These are phyloP conservation scores for Pardosa pseudoannulata DNA, from an alignment of 2,888 invertebrate species.

Conservation along the genomic window DNA sequence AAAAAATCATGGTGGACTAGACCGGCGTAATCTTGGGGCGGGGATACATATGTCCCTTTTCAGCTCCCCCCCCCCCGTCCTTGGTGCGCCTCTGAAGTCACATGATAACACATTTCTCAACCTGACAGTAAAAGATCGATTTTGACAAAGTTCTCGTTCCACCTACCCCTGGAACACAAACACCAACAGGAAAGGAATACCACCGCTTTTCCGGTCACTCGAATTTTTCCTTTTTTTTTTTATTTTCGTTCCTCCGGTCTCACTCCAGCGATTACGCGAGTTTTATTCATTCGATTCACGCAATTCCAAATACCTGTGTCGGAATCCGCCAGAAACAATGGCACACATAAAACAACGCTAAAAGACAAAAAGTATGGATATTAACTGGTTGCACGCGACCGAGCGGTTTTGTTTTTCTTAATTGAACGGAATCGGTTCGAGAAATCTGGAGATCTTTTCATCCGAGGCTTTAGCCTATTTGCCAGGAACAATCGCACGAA, in stretches of 20 bases:
- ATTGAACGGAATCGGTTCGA: background rate
- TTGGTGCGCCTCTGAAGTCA: too few species aligned
- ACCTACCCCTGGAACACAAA: too few species aligned
- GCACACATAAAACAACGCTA: too few species aligned
- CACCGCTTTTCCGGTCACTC: background rate
- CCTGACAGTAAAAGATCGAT: too few species aligned
- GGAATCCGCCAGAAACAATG: background rate
- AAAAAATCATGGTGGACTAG: too few species aligned
- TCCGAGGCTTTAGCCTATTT: conserved; percentile 3
- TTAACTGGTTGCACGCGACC: background rate
- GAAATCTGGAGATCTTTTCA: background rate
- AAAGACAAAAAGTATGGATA: background rate
- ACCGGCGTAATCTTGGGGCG: too few species aligned
- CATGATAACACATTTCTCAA: too few species aligned
- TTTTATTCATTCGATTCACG: background rate
- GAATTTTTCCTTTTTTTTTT: background rate
- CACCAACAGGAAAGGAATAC: background rate
- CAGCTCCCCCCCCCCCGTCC: too few species aligned
- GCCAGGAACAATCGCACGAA: background rate
- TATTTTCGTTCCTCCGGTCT: background rate
- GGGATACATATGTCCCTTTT: too few species aligned
- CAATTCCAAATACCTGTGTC: background rate
- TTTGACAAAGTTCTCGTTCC: too few species aligned
- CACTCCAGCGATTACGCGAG: background rate
- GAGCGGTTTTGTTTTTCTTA: background rate